A percentile compares a stretch with the other conserved stretches of the same genome.
Evolutionary conservation across 2,113 vertebrate genomes (phyloP).

Genomic region (Channa argus): DNA sequence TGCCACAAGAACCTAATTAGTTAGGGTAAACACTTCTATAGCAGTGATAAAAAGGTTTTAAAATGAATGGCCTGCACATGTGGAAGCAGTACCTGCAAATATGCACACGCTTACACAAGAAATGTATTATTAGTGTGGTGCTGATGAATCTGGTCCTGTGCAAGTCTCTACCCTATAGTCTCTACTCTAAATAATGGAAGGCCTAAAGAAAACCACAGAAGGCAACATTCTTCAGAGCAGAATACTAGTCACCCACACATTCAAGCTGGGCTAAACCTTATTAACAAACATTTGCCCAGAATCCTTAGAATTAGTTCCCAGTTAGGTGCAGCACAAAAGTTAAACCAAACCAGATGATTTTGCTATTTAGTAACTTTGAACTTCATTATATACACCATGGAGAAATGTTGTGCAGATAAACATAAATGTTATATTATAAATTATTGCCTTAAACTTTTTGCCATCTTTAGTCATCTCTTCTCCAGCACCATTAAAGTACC

Average conservation of each 20-base stretch:
- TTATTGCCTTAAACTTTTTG: too few species aligned
- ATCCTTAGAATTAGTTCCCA: constrained; percentile 11
- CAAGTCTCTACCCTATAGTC: constrained; percentile 41
- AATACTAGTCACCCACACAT: constrained; percentile 49
- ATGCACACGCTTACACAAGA: constrained; percentile 23
- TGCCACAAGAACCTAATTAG: constrained; percentile 45
- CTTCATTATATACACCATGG: too few species aligned
- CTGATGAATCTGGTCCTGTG: constrained; percentile 48
- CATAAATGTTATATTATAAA: too few species aligned
- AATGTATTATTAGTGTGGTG: constrained; percentile 31
- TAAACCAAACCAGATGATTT: constrained; percentile 8
- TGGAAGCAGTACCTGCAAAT: too few species aligned
- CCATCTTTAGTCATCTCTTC: too few species aligned
- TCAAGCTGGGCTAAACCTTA: constrained; percentile 33
- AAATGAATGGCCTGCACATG: constrained; percentile 20
- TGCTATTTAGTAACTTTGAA: background rate
- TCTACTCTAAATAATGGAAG: constrained; percentile 47
- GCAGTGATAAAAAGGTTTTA: constrained; percentile 15
- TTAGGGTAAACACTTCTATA: constrained; percentile 21
- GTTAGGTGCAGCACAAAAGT: constrained; percentile 1
- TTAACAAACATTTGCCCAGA: constrained; percentile 58
- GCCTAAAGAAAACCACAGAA: constrained; percentile 54
- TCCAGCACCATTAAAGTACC: too few species aligned
- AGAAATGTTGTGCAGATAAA: too few species aligned
- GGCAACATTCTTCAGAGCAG: constrained; percentile 54